Percentiles rank a stretch among this genome's conserved stretches.
Evolutionary conservation across 2,888 invertebrate species (phyloP).

Genomic region (Euphydryas editha): DNA sequence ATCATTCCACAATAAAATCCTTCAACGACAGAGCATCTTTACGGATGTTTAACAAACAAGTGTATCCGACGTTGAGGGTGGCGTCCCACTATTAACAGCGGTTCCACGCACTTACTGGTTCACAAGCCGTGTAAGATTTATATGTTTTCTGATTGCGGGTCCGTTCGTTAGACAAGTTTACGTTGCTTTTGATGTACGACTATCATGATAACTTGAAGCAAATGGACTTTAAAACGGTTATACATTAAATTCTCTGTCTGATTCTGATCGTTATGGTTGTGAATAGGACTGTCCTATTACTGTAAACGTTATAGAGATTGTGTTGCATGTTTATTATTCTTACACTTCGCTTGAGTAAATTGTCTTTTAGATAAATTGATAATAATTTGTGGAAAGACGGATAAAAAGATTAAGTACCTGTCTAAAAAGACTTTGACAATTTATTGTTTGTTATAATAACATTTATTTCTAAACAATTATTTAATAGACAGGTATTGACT

Average conservation of each 20-base stretch:
- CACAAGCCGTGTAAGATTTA: slow-evolving; percentile 38
- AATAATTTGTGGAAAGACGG: too few species aligned
- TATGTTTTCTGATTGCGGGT: slow-evolving; percentile 35
- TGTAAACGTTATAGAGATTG: too few species aligned
- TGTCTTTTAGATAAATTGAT: too few species aligned
- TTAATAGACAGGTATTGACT: too few species aligned
- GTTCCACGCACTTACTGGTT: slow-evolving; percentile 31
- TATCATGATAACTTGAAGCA: background rate
- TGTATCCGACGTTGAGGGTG: slow-evolving; percentile 25
- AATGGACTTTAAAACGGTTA: background rate
- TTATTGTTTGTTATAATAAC: too few species aligned
- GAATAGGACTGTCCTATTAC: background rate
- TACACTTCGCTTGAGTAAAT: too few species aligned
- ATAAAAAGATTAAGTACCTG: too few species aligned
- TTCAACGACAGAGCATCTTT: slow-evolving; percentile 9
- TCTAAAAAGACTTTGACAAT: too few species aligned
- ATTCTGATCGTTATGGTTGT: too few species aligned
- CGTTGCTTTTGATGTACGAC: slow-evolving; percentile 14
- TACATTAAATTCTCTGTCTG: background rate
- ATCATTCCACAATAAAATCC: slow-evolving; percentile 13
- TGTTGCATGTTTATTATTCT: too few species aligned
- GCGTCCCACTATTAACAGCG: slow-evolving; percentile 32
- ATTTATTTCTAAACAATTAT: too few species aligned
- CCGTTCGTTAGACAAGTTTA: slow-evolving; percentile 19
- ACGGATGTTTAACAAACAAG: slow-evolving; percentile 26